A percentile compares a stretch with the other conserved stretches of the same genome.
phyloP scores from a whole-genome alignment of 2,113 vertebrate genomes.

The Aptenodytes patagonicus region DNA sequence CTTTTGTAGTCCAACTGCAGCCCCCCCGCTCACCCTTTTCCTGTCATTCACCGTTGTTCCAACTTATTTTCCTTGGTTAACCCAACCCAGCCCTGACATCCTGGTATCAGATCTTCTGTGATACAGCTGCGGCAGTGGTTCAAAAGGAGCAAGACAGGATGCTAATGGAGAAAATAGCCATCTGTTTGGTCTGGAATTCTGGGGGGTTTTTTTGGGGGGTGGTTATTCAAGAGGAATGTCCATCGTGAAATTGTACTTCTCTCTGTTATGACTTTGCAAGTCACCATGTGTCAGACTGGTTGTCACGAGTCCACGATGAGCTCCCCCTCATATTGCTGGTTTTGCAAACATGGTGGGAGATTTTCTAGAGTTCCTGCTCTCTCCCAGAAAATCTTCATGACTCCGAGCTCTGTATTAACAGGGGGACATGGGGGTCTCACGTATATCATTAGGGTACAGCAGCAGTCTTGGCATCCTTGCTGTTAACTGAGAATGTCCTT shows the following conservation, averaged over 20 bases:
- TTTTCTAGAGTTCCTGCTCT: background rate
- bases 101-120: background rate
- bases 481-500: background rate
- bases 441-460: background rate
- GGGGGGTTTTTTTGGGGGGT: fast-evolving
- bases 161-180: background rate
- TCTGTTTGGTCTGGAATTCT: background rate
- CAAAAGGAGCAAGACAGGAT: background rate
- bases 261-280: background rate
- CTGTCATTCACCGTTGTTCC: background rate
- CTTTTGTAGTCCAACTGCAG: background rate
- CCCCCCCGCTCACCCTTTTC: background rate
- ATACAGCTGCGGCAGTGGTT: background rate
- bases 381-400: background rate
- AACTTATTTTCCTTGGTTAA: background rate
- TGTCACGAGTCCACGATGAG: background rate
- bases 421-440: background rate
- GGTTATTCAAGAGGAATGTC: background rate
- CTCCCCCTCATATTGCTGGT: background rate
- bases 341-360: background rate
- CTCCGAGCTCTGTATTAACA: background rate
- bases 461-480: background rate
- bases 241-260: background rate
- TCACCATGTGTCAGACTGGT: background rate
- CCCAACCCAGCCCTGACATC: background rate